Conservation (phyloP, 1,140 invertebrate genomes). For the Halesus radiatus region DNA sequence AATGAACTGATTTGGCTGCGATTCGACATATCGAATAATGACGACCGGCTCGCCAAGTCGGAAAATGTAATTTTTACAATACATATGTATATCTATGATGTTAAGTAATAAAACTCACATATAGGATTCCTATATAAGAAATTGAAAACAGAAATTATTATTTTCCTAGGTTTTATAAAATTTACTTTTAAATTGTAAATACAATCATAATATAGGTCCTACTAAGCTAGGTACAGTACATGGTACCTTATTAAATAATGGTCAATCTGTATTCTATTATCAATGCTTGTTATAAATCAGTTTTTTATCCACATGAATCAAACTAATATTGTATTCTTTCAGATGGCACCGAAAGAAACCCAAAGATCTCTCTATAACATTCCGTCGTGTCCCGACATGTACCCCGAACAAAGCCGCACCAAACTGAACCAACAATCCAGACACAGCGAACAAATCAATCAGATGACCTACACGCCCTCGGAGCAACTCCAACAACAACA, state of each 20-base stretch:
- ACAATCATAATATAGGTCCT: no score
- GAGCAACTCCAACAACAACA: not conserved
- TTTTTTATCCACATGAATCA: no score
- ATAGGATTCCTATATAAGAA: no score
- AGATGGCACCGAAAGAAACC: conserved; percentile 43
- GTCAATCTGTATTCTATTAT: no score
- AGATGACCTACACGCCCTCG: not conserved
- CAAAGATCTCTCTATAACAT: conserved; percentile 44
- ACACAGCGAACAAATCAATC: conserved; percentile 30
- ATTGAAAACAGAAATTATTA: no score
- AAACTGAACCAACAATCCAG: conserved; percentile 25
- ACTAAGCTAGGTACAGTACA: no score
- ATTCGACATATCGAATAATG: conserved; percentile 59
- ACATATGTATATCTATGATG: no score
- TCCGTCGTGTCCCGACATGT: conserved; percentile 12
- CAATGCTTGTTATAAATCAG: no score
- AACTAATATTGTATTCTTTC: not conserved
- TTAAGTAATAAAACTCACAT: no score
- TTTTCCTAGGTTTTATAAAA: no score
- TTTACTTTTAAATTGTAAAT: no score
- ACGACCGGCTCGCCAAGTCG: conserved; percentile 1
- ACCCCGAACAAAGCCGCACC: conserved; percentile 43
- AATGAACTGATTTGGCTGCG: conserved; percentile 65
- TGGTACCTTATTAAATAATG: no score
- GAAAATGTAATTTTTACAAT: conserved; percentile 20